Base-by-base conservation (phyloP, 1,140 invertebrate genomes). In the Antheraea pernyi region DNA sequence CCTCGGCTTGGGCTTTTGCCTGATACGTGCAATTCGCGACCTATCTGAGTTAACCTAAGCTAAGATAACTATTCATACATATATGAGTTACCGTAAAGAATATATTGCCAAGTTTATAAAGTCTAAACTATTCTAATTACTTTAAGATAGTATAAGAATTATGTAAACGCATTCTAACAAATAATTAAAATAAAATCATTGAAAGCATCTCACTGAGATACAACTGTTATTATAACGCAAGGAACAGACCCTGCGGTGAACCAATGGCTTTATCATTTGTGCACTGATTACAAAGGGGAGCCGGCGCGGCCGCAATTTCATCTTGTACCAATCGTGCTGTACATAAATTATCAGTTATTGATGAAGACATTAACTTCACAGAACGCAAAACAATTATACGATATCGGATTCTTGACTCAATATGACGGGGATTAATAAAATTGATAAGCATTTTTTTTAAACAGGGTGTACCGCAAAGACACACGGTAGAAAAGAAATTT, bases 321-420 rank as follows among this genome's bases (percentile, higher is more conserved):
- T 88, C 89, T 89, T 89, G 88, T 88, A 88, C 81, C 74, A 87
- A 86, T 89, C 89, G 88, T 89, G 89, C 82, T 80, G 83, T 83
- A 86, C 87, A 91, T 91, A 91, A 91, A 91, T 91, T 89, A 91
- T 90, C 86, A 89, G 89, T 89, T 91, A 91, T 91, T 91, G 87
- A 91, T 91, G 88, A 91, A 91, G 89, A 91, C 86, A 89, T 91
- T 86, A 88, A 84, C 78, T 80, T 81, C 81, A 77, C 79, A 77
- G 79, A 81, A 75, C 66, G 73, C 75, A 80, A 72, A 81, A 81
- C 73, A 85, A 88, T 86, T 85, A 84, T 78, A 74, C 65, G 70
- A 75, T 75, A 78, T 75, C 73, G 71, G 68, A 72, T 79, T 82
- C 76, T 80, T 62, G 67, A 70, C 16, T 13, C 60, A 61, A 3